A percentile compares a stretch with the other conserved stretches of the same genome.
Evolutionary conservation across 2,888 invertebrate species (phyloP).

Genomic region (Torymus aiolomorphi): DNA sequence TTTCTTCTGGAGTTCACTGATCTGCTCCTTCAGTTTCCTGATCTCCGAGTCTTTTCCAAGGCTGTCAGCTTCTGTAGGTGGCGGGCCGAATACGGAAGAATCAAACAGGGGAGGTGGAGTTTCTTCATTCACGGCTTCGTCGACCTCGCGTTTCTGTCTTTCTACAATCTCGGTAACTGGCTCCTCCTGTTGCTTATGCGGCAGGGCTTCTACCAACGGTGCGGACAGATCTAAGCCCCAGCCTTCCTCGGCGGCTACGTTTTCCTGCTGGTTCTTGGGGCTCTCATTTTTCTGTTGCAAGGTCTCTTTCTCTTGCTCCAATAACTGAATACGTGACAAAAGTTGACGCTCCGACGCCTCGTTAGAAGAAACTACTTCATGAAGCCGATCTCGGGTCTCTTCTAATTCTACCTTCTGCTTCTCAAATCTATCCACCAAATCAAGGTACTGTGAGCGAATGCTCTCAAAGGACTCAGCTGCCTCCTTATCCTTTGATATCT

Average conservation of each 20-base stretch:
- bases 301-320: constrained; percentile 70
- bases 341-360: constrained; percentile 78
- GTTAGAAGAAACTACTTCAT: constrained; percentile 75
- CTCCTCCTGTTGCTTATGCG: not conserved
- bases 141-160: constrained; percentile 34
- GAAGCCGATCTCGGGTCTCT: constrained; percentile 73
- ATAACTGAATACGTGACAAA: constrained; percentile 73
- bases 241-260: constrained; percentile 3
- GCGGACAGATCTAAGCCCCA: constrained; percentile 16
- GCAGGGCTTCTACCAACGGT: not conserved
- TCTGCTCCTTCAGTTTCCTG: constrained; percentile 49
- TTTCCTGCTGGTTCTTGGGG: constrained; percentile 54
- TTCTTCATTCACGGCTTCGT: constrained; percentile 28
- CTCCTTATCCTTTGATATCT: constrained; percentile 61
- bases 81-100: constrained; percentile 66
- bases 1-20: constrained; percentile 33
- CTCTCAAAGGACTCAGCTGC: constrained; percentile 60
- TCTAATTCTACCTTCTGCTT: constrained; percentile 76
- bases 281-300: constrained; percentile 68
- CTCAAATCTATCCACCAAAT: constrained; percentile 56
- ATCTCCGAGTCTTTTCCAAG: constrained; percentile 44
- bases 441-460: constrained; percentile 56
- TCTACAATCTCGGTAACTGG: constrained; percentile 14
- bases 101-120: constrained; percentile 65
- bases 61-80: not conserved